Percentiles rank a stretch among this genome's conserved stretches.
Evolutionary conservation across 2,797 vertebrate genomes (phyloP).

Genomic region (Stomatorhinus walkeri): DNA sequence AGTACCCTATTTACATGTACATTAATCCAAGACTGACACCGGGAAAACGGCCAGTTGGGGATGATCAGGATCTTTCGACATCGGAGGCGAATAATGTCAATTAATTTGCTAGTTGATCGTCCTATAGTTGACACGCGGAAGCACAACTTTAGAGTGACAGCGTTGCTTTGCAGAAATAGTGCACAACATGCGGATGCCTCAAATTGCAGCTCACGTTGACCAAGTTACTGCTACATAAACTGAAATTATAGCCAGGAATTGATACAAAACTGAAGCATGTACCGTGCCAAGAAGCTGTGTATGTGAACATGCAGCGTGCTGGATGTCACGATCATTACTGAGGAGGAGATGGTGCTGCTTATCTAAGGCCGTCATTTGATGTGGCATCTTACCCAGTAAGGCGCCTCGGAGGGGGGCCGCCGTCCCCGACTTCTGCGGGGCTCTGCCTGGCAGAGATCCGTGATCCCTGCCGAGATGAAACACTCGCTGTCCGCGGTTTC

Average conservation of each 20-base stretch:
- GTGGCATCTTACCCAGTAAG: conserved; percentile 60
- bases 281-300: background rate
- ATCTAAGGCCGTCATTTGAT: background rate
- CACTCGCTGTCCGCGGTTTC: conserved; percentile 43
- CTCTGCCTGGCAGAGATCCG: conserved; percentile 52
- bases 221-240: background rate
- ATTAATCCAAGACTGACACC: background rate
- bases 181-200: background rate
- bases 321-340: background rate
- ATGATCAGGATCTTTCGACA: background rate
- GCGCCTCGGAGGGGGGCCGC: conserved; percentile 42
- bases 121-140: background rate
- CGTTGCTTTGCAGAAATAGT: background rate
- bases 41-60: background rate
- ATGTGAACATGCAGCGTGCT: background rate
- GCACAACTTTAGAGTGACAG: background rate
- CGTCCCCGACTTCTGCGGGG: conserved; percentile 33
- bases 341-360: background rate
- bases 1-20: background rate
- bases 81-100: background rate
- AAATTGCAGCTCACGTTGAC: background rate
- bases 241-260: background rate
- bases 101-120: background rate
- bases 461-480: conserved; percentile 40
- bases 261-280: background rate